phyloP scores from a whole-genome alignment of 2,113 vertebrate genomes.

The Vulpes lagopus region DNA sequence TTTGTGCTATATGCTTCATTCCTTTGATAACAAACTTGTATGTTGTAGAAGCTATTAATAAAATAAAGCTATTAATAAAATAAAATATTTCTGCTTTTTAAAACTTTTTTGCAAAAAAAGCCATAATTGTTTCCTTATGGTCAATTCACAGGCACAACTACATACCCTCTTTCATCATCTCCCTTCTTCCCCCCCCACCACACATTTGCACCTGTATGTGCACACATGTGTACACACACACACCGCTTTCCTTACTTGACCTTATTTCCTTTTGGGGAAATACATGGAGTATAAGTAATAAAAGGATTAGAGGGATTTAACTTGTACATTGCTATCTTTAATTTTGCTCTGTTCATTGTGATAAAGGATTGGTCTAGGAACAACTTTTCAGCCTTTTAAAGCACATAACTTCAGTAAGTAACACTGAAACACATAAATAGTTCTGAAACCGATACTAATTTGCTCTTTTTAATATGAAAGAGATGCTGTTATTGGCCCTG shows the following conservation, averaged over 20 bases:
- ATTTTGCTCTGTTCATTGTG: slow-evolving; percentile 50
- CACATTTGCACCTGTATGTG: not conserved
- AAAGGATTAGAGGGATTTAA: slow-evolving; percentile 7
- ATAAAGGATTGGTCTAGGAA: slow-evolving; percentile 29
- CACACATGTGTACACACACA: accelerated
- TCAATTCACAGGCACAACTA: not conserved
- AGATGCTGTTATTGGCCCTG: not conserved
- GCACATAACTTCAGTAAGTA: not conserved
- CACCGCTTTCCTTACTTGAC: not conserved
- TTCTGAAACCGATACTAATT: slow-evolving; percentile 5
- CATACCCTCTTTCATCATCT: not conserved
- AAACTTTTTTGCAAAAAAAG: not conserved
- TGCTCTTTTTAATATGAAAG: not conserved
- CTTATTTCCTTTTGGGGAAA: not conserved
- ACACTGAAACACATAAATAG: slow-evolving; percentile 26
- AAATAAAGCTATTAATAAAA: slow-evolving; percentile 10
- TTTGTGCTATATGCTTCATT: not conserved
- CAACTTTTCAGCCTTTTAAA: not conserved
- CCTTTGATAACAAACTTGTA: not conserved
- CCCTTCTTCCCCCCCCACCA: not conserved
- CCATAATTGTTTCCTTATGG: not conserved
- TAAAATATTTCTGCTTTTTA: not conserved
- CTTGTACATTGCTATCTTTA: not conserved
- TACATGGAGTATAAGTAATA: not conserved
- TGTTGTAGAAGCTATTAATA: slow-evolving; percentile 6